phyloP scores from a whole-genome alignment of 1,140 invertebrate species.

The Caenorhabditis tropicalis region DNA sequence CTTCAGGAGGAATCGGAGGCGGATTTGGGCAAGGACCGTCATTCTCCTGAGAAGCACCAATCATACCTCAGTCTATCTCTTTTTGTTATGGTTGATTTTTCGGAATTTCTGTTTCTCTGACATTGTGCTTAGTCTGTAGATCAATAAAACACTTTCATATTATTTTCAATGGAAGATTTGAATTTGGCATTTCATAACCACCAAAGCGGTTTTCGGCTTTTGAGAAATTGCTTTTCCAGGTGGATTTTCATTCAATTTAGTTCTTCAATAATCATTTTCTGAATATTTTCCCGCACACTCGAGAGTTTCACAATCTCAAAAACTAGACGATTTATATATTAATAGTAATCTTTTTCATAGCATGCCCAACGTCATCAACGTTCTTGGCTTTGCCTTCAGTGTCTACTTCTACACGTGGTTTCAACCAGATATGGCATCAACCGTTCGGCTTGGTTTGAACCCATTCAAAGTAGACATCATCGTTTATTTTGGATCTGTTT shows the following conservation, averaged over 20 bases:
- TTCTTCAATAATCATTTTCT: too few species aligned
- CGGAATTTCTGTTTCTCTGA: not conserved
- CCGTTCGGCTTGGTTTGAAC: not conserved
- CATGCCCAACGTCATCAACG: too few species aligned
- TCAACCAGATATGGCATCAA: not conserved
- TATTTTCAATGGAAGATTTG: not conserved
- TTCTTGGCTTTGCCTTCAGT: not conserved
- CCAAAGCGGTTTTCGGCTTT: too few species aligned
- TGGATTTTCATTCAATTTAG: too few species aligned
- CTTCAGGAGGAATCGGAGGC: conserved; percentile 30
- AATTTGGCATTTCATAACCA: not conserved
- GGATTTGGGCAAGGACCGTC: conserved; percentile 11
- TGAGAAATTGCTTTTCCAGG: too few species aligned
- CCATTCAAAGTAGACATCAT: not conserved
- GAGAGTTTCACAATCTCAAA: too few species aligned
- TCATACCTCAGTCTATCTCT: not conserved
- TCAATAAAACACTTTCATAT: not conserved
- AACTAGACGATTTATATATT: too few species aligned
- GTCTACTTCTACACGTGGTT: conserved; percentile 18
- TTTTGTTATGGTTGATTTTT: conserved; percentile 13
- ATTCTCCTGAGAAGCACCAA: not conserved
- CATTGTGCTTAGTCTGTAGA: not conserved
- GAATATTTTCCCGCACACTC: too few species aligned
- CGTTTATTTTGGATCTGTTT: not conserved
- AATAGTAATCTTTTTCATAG: too few species aligned